Conservation (phyloP, 2,888 invertebrate genomes). For the Alsophila aescularia region DNA sequence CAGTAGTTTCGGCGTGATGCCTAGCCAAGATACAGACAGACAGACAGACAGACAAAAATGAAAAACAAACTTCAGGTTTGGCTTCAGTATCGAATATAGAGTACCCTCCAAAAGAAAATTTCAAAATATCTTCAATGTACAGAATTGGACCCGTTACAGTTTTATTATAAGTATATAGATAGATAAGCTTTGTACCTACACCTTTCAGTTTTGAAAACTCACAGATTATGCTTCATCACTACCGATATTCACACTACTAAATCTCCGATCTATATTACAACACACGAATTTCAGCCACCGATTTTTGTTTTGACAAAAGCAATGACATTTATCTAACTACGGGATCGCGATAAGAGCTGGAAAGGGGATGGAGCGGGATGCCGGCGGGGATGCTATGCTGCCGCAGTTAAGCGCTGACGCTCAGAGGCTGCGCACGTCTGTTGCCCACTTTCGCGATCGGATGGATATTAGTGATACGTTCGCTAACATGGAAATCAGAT, state of each 20-base stretch:
- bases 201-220: too few relatives aligned
- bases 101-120: too few relatives aligned
- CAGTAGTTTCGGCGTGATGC: too few relatives aligned
- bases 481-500: constrained; percentile 25
- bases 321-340: constrained; percentile 84
- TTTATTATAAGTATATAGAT: too few relatives aligned
- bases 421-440: constrained; percentile 39
- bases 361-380: constrained; percentile 43
- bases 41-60: too few relatives aligned
- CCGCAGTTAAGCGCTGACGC: constrained; percentile 62
- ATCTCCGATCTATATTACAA: constrained; percentile 46
- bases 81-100: too few relatives aligned
- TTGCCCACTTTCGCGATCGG: constrained; percentile 18
- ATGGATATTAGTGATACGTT: constrained; percentile 32
- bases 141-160: too few relatives aligned
- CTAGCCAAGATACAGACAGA: too few relatives aligned
- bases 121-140: too few relatives aligned
- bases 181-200: too few relatives aligned
- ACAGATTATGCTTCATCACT: neutral
- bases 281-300: constrained; percentile 54
- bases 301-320: constrained; percentile 70
- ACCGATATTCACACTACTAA: too few relatives aligned
- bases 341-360: constrained; percentile 73
- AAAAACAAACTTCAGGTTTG: too few relatives aligned
- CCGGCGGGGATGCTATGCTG: constrained; percentile 49